Conservation (phyloP, 2,797 vertebrate species). For the Periparus ater region DNA sequence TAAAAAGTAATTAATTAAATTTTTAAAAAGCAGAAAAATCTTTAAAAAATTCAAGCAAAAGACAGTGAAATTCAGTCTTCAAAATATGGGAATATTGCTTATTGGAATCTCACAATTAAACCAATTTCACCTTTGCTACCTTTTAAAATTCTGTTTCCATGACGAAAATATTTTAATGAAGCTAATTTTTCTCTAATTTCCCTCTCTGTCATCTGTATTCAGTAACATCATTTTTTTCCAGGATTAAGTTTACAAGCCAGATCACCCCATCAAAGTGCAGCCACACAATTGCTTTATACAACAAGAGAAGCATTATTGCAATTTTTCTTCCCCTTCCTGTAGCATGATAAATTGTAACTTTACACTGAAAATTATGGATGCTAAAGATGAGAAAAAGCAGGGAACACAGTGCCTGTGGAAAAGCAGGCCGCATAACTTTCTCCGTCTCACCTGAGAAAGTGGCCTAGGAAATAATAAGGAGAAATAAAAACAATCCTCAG, state of each 20-base stretch:
- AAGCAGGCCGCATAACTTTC: no score
- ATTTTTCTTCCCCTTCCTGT: not conserved
- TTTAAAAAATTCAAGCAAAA: not conserved
- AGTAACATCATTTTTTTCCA: not conserved
- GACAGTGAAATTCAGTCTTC: not conserved
- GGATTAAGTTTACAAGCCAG: not conserved
- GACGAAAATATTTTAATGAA: not conserved
- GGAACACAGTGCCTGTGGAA: no score
- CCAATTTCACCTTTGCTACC: not conserved
- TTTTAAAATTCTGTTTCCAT: not conserved
- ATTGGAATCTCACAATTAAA: not conserved
- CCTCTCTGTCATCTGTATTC: not conserved
- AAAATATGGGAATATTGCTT: not conserved
- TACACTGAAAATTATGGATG: no score
- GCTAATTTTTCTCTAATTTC: not conserved
- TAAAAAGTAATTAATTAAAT: not conserved
- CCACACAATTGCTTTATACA: not conserved
- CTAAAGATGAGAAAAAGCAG: no score
- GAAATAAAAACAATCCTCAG: no score
- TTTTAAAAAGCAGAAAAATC: not conserved
- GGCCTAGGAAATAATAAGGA: no score
- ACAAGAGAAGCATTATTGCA: not conserved
- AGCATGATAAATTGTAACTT: not conserved
- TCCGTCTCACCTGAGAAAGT: no score
- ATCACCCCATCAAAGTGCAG: not conserved